These are phyloP conservation scores for Coptodon rendalli DNA, from an alignment of 2,113 vertebrate species.

Conservation along the genomic window DNA sequence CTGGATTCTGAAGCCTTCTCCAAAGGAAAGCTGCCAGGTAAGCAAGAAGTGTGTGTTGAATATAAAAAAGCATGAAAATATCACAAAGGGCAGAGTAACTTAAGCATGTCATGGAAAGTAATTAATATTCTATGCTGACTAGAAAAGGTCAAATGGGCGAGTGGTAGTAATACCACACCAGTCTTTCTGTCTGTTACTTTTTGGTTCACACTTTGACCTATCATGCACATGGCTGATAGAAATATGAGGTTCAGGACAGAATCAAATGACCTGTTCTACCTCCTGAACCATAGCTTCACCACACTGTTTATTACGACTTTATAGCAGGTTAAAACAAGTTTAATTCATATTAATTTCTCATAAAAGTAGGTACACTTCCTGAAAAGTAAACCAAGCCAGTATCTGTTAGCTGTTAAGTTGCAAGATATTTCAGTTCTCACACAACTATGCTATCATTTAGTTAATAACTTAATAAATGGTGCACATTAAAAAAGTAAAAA, in stretches of 20 bases:
- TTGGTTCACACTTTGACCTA: background rate
- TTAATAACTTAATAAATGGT: background rate
- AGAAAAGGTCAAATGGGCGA: rapidly evolving
- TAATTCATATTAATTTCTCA: background rate
- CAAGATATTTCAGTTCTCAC: background rate
- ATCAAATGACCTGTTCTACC: rapidly evolving
- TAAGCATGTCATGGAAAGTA: background rate
- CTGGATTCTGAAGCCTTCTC: slow-evolving; percentile 90
- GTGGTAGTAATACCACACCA: background rate
- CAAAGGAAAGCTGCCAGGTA: slow-evolving; percentile 88
- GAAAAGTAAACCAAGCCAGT: background rate
- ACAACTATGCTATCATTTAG: background rate
- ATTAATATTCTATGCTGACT: background rate
- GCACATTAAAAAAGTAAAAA: background rate
- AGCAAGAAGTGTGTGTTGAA: background rate
- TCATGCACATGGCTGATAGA: background rate
- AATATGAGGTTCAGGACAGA: background rate
- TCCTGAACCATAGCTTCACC: rapidly evolving
- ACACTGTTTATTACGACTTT: background rate
- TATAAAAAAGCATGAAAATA: background rate
- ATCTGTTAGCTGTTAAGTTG: background rate
- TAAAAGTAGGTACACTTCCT: background rate
- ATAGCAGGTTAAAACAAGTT: background rate
- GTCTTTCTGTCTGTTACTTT: background rate
- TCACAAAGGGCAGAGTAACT: background rate